A percentile compares a stretch with the other conserved stretches of the same genome.
Evolutionary conservation across 2,797 vertebrate genomes (phyloP).

Genomic region (Corythornis leucogaster): DNA sequence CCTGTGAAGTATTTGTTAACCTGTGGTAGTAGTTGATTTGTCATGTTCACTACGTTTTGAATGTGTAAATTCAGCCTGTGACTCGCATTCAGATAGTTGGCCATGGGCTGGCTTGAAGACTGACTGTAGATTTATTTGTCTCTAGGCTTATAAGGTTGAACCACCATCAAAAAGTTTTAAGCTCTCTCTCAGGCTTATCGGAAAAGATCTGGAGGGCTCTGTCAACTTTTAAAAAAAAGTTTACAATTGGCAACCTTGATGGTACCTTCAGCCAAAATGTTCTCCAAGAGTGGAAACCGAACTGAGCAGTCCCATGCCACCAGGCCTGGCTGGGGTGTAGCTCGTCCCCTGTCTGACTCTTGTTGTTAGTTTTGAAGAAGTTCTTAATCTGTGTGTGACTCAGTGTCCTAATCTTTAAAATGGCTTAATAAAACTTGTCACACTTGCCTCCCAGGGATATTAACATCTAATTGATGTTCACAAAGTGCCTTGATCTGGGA

Average conservation of each 20-base stretch:
- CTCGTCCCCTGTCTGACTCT: neutral
- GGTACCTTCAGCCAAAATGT: constrained; percentile 10
- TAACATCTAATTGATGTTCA: constrained; percentile 53
- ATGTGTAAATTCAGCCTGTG: neutral
- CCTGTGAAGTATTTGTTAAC: neutral
- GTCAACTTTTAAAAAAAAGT: neutral
- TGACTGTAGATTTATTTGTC: neutral
- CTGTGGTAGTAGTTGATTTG: neutral
- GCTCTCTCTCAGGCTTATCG: neutral
- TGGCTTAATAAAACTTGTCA: constrained; percentile 51
- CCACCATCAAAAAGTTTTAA: neutral
- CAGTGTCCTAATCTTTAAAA: constrained; percentile 43
- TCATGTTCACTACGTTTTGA: neutral
- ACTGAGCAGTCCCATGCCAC: neutral
- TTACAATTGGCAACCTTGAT: constrained; percentile 15
- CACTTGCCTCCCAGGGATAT: constrained; percentile 49
- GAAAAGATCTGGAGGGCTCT: neutral
- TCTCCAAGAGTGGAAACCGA: neutral
- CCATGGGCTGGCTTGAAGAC: neutral
- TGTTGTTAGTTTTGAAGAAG: constrained; percentile 18
- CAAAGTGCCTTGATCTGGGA: constrained; percentile 27
- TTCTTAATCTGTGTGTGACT: constrained; percentile 47
- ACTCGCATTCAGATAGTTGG: neutral
- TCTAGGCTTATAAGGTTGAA: neutral
- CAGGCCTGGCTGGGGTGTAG: neutral